Conservation (phyloP, 2,888 invertebrate genomes). For the Pristionchus entomophagus region DNA sequence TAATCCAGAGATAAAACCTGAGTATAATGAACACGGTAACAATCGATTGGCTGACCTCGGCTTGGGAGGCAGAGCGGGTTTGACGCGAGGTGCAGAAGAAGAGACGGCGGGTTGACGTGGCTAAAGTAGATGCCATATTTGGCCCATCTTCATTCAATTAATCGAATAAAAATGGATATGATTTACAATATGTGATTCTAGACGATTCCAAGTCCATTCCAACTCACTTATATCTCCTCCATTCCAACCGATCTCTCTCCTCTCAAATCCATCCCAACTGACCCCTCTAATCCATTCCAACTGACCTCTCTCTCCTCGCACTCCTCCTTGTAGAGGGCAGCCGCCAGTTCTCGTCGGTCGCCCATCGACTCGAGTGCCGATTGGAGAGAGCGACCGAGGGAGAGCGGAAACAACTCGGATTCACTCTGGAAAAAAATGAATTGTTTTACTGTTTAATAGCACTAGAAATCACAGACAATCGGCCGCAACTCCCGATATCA, state of each 20-base stretch:
- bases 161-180: too few relatives aligned
- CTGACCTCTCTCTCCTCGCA: neutral
- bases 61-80: conserved; percentile 19
- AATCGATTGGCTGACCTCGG: neutral
- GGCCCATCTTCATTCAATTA: too few relatives aligned
- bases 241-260: neutral
- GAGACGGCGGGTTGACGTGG: neutral
- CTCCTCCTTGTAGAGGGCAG: neutral
- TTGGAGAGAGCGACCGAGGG: neutral
- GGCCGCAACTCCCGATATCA: too few relatives aligned
- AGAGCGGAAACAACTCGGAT: neutral
- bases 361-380: neutral
- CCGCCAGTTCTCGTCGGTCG: conserved; percentile 17
- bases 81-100: neutral
- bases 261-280: neutral
- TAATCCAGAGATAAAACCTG: neutral
- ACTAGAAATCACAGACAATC: too few relatives aligned
- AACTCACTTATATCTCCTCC: too few relatives aligned
- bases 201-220: too few relatives aligned
- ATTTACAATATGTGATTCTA: too few relatives aligned
- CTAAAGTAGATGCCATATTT: too few relatives aligned
- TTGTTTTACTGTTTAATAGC: too few relatives aligned
- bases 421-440: conserved; percentile 12
- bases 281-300: too few relatives aligned
- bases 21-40: neutral